phyloP scores from a whole-genome alignment of 2,888 invertebrate genomes.

The Phragmatobia fuliginosa region DNA sequence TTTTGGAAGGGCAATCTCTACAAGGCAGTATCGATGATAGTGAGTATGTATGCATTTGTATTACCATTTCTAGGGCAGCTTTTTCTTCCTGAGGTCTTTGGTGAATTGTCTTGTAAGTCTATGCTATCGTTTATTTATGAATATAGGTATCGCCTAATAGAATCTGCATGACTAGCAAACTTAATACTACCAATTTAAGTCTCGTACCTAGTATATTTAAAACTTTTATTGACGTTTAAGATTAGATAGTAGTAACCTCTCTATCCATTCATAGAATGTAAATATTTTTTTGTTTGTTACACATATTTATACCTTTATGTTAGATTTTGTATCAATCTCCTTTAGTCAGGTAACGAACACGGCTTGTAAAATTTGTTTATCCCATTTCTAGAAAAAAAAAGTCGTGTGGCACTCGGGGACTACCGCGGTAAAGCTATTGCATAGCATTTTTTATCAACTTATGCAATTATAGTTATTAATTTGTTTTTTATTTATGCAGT shows the following conservation, averaged over 20 bases:
- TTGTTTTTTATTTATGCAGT: too few species aligned
- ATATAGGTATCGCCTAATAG: background rate
- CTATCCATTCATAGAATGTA: too few species aligned
- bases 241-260: too few species aligned
- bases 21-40: conserved; percentile 77
- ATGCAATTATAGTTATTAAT: too few species aligned
- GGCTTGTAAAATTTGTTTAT: background rate
- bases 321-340: background rate
- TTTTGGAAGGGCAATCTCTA: conserved; percentile 78
- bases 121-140: background rate
- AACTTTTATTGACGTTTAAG: too few species aligned
- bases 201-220: too few species aligned
- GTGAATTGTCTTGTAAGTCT: background rate
- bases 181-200: background rate
- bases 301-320: background rate
- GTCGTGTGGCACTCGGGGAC: too few species aligned
- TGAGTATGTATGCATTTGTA: conserved; percentile 54
- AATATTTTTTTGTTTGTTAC: too few species aligned
- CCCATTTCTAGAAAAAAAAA: background rate
- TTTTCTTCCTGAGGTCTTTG: conserved; percentile 15
- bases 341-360: too few species aligned
- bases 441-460: too few species aligned
- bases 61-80: conserved; percentile 9
- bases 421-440: too few species aligned
- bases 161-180: background rate